A percentile compares a stretch with the other conserved stretches of the same genome.
phyloP scores from a whole-genome alignment of 2,888 invertebrate genomes.

The Mimas tiliae region DNA sequence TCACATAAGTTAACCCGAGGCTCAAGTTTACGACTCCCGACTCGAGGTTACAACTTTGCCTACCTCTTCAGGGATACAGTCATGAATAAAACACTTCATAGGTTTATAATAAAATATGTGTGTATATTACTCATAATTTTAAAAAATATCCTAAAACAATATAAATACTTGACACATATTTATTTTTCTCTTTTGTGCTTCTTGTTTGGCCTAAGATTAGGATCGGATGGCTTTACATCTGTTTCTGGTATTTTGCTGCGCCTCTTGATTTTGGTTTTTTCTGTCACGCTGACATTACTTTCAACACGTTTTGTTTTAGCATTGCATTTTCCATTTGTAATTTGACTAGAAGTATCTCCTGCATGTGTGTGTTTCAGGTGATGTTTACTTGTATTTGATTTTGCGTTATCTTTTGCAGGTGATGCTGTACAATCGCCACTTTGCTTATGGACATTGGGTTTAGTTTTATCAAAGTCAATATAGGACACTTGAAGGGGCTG shows the following conservation, averaged over 20 bases:
- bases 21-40: no score
- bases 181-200: conserved; percentile 61
- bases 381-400: conserved; percentile 38
- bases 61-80: no score
- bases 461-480: conserved; percentile 76
- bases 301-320: conserved; percentile 48
- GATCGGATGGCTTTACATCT: conserved; percentile 53
- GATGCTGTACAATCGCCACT: conserved; percentile 53
- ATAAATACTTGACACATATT: conserved; percentile 8
- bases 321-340: conserved; percentile 44
- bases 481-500: conserved; percentile 63
- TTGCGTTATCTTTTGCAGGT: conserved; percentile 44
- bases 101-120: not conserved
- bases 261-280: conserved; percentile 57
- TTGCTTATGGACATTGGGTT: conserved; percentile 60
- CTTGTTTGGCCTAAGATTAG: conserved; percentile 53
- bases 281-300: conserved; percentile 48
- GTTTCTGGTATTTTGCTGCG: conserved; percentile 54
- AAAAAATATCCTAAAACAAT: not conserved
- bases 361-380: conserved; percentile 38
- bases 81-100: not conserved
- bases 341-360: conserved; percentile 36
- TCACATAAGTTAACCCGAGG: no score
- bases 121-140: conserved; percentile 18
- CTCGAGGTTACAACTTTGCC: no score